Evolutionary conservation across 2,888 invertebrate species (phyloP).

Genomic region (Hypomecis punctinalis): DNA sequence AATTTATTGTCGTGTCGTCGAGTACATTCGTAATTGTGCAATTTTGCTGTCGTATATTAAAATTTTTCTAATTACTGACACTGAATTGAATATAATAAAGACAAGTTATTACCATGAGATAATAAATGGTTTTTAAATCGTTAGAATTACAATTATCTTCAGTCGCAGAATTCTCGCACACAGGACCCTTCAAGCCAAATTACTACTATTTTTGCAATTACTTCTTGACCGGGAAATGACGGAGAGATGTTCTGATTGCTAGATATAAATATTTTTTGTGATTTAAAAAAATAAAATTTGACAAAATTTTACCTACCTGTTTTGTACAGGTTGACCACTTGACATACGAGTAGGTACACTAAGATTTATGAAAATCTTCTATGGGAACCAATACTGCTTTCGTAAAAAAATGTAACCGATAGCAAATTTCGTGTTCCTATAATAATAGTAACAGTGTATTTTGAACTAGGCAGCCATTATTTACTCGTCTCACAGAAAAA

Average conservation of each 20-base stretch:
- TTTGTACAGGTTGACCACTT: too few relatives aligned
- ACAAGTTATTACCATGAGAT: constrained; percentile 41
- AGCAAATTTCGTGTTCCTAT: too few relatives aligned
- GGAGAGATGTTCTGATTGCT: constrained; percentile 48
- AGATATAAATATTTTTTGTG: constrained; percentile 16
- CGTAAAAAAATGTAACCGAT: too few relatives aligned
- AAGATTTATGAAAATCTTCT: too few relatives aligned
- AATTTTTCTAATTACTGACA: constrained; percentile 28
- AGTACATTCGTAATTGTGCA: too few relatives aligned
- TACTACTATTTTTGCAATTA: constrained; percentile 58
- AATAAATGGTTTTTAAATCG: constrained; percentile 48
- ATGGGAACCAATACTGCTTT: too few relatives aligned
- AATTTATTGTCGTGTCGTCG: too few relatives aligned
- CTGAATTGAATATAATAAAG: constrained; percentile 32
- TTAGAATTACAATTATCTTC: constrained; percentile 56
- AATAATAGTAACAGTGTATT: too few relatives aligned
- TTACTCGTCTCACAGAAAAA: too few relatives aligned
- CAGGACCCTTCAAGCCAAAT: constrained; percentile 21
- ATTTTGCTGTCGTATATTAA: constrained; percentile 8
- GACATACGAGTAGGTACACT: too few relatives aligned
- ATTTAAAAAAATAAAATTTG: too few relatives aligned
- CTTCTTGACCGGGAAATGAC: constrained; percentile 51
- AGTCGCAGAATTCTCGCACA: constrained; percentile 53
- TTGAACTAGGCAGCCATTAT: too few relatives aligned
- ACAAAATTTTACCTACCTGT: not conserved